Evolutionary conservation across 2,888 invertebrate species (phyloP).

Genomic region (Rhopalosiphum nymphaeae): DNA sequence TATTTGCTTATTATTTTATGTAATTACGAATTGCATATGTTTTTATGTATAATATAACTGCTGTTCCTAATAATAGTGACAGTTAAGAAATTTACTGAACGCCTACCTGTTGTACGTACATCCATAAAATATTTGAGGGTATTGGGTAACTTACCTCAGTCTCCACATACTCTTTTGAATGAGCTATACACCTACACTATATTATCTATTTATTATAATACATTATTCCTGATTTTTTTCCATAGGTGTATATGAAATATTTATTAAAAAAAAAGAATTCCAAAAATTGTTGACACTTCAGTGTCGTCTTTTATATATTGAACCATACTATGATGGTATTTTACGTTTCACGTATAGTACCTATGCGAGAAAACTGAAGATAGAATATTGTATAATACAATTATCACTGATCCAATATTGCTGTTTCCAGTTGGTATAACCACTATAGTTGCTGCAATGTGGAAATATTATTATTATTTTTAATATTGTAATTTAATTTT

Average conservation of each 20-base stretch:
- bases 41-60: background rate
- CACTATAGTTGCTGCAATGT: background rate
- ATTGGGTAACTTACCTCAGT: too few relatives aligned
- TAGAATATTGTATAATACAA: background rate
- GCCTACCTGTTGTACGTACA: background rate
- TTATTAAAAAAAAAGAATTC: background rate
- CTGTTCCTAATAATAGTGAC: too few relatives aligned
- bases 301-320: background rate
- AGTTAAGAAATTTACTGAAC: background rate
- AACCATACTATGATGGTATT: background rate
- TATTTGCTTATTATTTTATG: background rate
- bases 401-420: background rate
- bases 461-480: conserved; percentile 24
- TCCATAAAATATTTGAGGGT: too few relatives aligned
- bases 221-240: background rate
- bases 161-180: background rate
- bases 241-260: background rate
- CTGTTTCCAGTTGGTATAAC: background rate
- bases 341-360: background rate
- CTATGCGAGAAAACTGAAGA: background rate
- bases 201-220: background rate
- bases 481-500: conserved; percentile 52
- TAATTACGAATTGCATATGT: background rate
- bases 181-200: background rate
- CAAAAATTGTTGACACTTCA: background rate